These are phyloP conservation scores for Vulpes vulpes DNA, from an alignment of 2,113 vertebrate genomes.

Conservation along the genomic window DNA sequence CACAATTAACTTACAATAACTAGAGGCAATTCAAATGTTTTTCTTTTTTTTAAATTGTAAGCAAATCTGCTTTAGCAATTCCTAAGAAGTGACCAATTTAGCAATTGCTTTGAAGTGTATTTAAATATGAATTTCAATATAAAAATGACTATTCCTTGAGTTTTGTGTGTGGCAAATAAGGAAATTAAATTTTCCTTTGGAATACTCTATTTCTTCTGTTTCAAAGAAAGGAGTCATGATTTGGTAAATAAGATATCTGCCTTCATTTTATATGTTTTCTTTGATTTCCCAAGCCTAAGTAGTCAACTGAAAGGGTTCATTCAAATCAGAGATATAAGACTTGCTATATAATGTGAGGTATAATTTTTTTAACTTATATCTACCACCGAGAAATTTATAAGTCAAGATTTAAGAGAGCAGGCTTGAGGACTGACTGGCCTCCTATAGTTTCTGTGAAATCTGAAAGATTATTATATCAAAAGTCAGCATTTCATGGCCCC, in stretches of 20 bases:
- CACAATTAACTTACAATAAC: constrained; percentile 78
- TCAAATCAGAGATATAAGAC: constrained; percentile 64
- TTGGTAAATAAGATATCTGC: constrained; percentile 68
- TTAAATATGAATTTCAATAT: constrained; percentile 73
- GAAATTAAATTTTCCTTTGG: constrained; percentile 65
- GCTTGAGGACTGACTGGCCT: constrained; percentile 67
- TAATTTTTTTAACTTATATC: constrained; percentile 65
- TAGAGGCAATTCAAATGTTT: constrained; percentile 67
- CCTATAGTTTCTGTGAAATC: constrained; percentile 69
- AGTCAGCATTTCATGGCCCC: constrained; percentile 78
- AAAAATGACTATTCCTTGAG: constrained; percentile 67
- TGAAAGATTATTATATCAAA: constrained; percentile 82
- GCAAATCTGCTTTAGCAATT: constrained; percentile 71
- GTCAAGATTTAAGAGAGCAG: constrained; percentile 72
- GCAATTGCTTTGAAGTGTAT: constrained; percentile 60
- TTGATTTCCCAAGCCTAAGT: not conserved
- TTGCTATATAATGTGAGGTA: constrained; percentile 40
- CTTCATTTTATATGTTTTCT: constrained; percentile 64
- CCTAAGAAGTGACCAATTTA: constrained; percentile 77
- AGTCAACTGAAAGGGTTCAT: constrained; percentile 56
- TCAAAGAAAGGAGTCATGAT: constrained; percentile 52
- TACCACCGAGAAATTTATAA: constrained; percentile 72
- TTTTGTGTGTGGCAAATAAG: constrained; percentile 69
- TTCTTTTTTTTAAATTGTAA: constrained; percentile 64
- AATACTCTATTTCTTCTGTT: constrained; percentile 65